These are phyloP conservation scores for Chloroceryle aenea DNA, from an alignment of 2,113 vertebrate genomes.

Conservation along the genomic window DNA sequence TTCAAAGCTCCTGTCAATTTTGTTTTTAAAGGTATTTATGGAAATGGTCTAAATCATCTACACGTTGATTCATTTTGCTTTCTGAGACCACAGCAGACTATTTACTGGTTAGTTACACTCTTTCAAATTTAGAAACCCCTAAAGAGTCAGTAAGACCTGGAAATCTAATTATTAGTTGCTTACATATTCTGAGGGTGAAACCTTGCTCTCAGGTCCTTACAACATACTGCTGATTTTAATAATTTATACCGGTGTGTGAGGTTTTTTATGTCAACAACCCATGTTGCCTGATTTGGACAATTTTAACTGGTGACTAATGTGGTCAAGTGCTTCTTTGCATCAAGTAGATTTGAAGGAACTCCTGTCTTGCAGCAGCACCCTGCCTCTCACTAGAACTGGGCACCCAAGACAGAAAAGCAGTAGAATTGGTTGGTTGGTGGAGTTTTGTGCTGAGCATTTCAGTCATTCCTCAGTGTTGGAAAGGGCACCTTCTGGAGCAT, in stretches of 20 bases:
- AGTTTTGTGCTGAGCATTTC: neutral
- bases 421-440: neutral
- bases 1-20: constrained; percentile 17
- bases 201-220: constrained; percentile 56
- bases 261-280: neutral
- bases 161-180: constrained; percentile 63
- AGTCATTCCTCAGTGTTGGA: neutral
- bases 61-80: constrained; percentile 8
- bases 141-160: constrained; percentile 24
- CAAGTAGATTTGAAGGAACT: neutral
- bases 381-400: neutral
- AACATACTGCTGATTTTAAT: constrained; percentile 53
- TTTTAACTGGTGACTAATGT: neutral
- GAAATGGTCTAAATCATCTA: constrained; percentile 7
- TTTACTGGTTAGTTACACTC: constrained; percentile 38
- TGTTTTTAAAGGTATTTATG: constrained; percentile 39
- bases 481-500: neutral
- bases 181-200: constrained; percentile 63
- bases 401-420: neutral
- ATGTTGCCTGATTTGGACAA: neutral
- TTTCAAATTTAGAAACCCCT: constrained; percentile 30
- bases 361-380: neutral
- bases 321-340: neutral
- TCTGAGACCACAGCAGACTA: neutral
- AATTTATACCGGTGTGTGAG: constrained; percentile 20